Percentiles rank a stretch among this genome's conserved stretches.
These are phyloP conservation scores for Xestia xanthographa DNA, from an alignment of 2,888 invertebrate species.

Conservation along the genomic window DNA sequence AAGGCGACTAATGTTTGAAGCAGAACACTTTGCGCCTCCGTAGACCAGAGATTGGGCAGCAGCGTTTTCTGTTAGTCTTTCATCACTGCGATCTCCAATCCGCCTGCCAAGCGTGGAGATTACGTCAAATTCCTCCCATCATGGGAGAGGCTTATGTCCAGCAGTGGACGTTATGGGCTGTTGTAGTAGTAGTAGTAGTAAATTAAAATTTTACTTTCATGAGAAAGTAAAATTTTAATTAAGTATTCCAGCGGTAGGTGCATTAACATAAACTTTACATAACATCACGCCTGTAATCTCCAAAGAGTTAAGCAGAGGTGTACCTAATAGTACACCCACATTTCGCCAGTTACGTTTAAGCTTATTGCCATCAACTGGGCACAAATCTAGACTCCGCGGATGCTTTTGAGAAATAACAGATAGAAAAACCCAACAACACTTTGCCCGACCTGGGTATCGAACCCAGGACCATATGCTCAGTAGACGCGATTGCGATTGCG, in stretches of 20 bases:
- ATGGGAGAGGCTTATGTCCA: too few relatives aligned
- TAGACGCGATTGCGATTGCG: background rate
- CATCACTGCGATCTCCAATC: too few relatives aligned
- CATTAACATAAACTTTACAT: background rate
- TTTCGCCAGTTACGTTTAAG: background rate
- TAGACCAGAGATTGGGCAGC: too few relatives aligned
- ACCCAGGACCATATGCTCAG: background rate
- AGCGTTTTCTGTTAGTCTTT: too few relatives aligned
- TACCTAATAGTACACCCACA: background rate
- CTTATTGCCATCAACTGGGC: background rate
- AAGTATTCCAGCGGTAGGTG: background rate
- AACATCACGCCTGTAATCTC: background rate
- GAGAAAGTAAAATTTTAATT: background rate
- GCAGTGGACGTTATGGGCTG: too few relatives aligned
- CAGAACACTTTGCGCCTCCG: too few relatives aligned
- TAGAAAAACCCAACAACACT: background rate
- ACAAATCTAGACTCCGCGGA: background rate
- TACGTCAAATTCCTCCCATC: too few relatives aligned
- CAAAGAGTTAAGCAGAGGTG: background rate
- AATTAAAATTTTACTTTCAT: too few relatives aligned
- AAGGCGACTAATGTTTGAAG: too few relatives aligned
- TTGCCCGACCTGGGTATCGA: background rate
- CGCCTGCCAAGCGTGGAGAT: too few relatives aligned
- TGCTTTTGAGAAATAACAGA: background rate
- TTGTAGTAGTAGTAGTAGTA: too few relatives aligned